phyloP scores from a whole-genome alignment of 2,888 invertebrate species.

The Eulithis testata region DNA sequence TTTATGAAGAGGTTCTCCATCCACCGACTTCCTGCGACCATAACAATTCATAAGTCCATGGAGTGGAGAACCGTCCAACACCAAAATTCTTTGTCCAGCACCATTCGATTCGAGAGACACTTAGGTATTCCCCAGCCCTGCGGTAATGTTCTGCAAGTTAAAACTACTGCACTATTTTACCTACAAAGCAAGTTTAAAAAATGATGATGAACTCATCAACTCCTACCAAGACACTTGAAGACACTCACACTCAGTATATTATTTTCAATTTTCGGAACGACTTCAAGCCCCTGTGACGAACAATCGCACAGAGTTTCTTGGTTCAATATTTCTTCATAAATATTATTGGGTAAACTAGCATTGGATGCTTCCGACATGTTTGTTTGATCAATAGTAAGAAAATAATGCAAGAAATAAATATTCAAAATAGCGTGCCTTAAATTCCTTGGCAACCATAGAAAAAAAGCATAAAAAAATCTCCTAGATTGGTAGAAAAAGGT shows the following conservation, averaged over 20 bases:
- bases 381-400: slow-evolving; percentile 57
- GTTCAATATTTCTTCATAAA: slow-evolving; percentile 66
- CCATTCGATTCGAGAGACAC: too few species aligned
- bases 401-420: slow-evolving; percentile 8
- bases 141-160: too few species aligned
- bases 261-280: slow-evolving; percentile 58
- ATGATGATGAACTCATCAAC: not conserved
- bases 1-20: too few species aligned
- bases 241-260: slow-evolving; percentile 65
- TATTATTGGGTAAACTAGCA: slow-evolving; percentile 43
- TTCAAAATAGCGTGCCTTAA: slow-evolving; percentile 48
- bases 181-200: too few species aligned
- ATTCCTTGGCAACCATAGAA: not conserved
- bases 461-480: not conserved
- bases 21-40: too few species aligned
- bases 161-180: too few species aligned
- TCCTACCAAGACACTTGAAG: not conserved
- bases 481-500: not conserved
- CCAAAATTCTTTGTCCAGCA: too few species aligned
- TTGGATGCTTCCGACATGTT: slow-evolving; percentile 56
- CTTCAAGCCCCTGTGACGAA: slow-evolving; percentile 56
- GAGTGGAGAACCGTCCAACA: too few species aligned
- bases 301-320: slow-evolving; percentile 63
- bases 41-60: too few species aligned
- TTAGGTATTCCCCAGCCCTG: too few species aligned